phyloP scores from a whole-genome alignment of 2,113 vertebrate species.

The Notarius lentiginosus region DNA sequence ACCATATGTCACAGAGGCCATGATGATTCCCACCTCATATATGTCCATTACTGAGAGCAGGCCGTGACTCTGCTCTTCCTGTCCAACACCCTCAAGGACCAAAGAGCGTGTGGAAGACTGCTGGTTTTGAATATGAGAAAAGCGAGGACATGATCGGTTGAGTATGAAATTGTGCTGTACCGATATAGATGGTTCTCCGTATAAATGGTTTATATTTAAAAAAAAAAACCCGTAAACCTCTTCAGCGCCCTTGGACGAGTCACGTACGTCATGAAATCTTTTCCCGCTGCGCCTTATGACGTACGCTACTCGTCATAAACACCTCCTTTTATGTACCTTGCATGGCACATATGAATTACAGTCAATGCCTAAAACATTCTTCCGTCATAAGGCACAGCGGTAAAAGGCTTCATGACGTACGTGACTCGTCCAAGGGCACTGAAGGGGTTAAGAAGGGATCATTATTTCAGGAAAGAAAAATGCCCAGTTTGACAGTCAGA shows the following conservation, averaged over 20 bases:
- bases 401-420: too few relatives aligned
- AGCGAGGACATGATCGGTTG: neutral
- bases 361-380: too few relatives aligned
- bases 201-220: neutral
- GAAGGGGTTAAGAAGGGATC: neutral
- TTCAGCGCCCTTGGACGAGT: too few relatives aligned
- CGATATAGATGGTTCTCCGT: neutral
- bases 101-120: constrained; percentile 4
- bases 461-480: neutral
- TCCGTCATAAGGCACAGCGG: too few relatives aligned
- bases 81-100: constrained; percentile 34
- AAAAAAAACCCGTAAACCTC: neutral
- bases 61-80: constrained; percentile 41
- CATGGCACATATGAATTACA: too few relatives aligned
- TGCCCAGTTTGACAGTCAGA: neutral
- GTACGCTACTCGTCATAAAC: too few relatives aligned
- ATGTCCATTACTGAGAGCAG: constrained; percentile 55
- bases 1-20: constrained; percentile 63
- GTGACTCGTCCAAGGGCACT: too few relatives aligned
- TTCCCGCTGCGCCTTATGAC: too few relatives aligned
- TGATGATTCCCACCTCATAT: constrained; percentile 53
- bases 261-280: too few relatives aligned
- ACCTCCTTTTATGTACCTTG: too few relatives aligned
- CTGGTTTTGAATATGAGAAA: neutral
- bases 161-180: neutral